These are phyloP conservation scores for Psittacula echo DNA, from an alignment of 2,797 vertebrate species.

Conservation along the genomic window DNA sequence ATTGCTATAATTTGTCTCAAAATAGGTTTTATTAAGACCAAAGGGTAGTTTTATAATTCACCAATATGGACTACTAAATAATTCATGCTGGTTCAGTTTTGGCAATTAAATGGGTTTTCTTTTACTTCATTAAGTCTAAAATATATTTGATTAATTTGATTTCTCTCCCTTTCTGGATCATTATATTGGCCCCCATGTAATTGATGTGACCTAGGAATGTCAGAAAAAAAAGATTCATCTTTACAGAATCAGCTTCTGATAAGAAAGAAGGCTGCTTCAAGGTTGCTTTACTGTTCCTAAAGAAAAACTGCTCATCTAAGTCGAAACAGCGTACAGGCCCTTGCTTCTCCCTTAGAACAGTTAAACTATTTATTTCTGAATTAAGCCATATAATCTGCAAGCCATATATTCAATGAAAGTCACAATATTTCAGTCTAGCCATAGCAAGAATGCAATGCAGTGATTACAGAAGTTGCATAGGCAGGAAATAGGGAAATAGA, in stretches of 20 bases:
- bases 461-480: background rate
- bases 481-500: background rate
- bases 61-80: background rate
- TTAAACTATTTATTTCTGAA: slow-evolving; percentile 1
- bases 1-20: background rate
- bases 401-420: background rate
- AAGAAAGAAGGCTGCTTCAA: background rate
- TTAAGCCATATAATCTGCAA: background rate
- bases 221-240: background rate
- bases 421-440: background rate
- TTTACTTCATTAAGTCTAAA: background rate
- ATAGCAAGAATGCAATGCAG: background rate
- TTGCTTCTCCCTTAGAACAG: background rate
- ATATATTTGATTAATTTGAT: background rate
- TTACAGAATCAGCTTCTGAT: slow-evolving; percentile 31
- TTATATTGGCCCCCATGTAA: background rate
- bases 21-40: slow-evolving; percentile 10
- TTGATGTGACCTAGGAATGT: background rate
- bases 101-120: slow-evolving; percentile 24
- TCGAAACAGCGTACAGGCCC: background rate
- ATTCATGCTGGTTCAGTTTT: slow-evolving; percentile 7
- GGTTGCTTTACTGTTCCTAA: slow-evolving; percentile 5
- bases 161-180: background rate
- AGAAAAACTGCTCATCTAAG: slow-evolving; percentile 6
- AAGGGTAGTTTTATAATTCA: slow-evolving; percentile 8